These are phyloP conservation scores for Hypocryptadius cinnamomeus DNA, from an alignment of 2,113 vertebrate species.

Conservation along the genomic window DNA sequence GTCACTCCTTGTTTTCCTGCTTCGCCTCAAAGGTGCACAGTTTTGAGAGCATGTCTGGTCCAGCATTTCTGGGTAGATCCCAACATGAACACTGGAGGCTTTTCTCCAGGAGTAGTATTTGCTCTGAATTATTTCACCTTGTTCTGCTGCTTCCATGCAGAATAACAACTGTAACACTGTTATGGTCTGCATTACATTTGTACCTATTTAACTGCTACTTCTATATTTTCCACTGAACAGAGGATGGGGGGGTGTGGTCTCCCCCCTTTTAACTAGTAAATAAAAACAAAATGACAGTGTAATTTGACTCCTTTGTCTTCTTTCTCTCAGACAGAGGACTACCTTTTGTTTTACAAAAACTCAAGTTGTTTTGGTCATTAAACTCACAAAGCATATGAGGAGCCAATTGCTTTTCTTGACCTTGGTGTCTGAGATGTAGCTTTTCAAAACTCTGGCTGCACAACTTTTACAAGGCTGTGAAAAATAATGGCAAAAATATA, in stretches of 20 bases:
- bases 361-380: not conserved
- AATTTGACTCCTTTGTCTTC: not conserved
- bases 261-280: not conserved
- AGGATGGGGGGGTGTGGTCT: fast-evolving
- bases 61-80: not conserved
- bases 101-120: not conserved
- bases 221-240: not conserved
- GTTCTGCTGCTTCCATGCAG: not conserved
- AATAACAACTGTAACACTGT: not conserved
- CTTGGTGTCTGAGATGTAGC: not conserved
- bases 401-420: not conserved
- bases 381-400: not conserved
- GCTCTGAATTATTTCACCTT: not conserved
- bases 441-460: not conserved
- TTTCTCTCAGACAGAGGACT: not conserved
- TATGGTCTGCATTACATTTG: not conserved
- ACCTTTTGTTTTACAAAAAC: not conserved
- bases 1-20: not conserved
- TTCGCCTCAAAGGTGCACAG: not conserved
- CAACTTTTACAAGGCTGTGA: not conserved
- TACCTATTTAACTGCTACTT: not conserved
- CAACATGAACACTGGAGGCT: not conserved
- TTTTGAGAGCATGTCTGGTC: not conserved
- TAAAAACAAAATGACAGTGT: not conserved
- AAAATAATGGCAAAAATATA: not conserved